These are phyloP conservation scores for fruit fly (Drosophila melanogaster) DNA, from an alignment of 1,140 invertebrate species.

Conservation along the genomic window Release_6_plus_ISO1_MT NT_037436.4:5265001-5265500, in stretches of 20 bases:
- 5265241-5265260: conserved; percentile 36
- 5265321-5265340: conserved; percentile 38
- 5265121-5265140: not conserved
- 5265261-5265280: conserved; percentile 42
- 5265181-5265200: conserved; percentile 60
- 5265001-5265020: too few species aligned
- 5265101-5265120: not conserved
- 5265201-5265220: conserved; percentile 59
- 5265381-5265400: conserved; percentile 14
- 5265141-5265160: not conserved
- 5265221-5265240: conserved; percentile 10
- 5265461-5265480: conserved; percentile 51
- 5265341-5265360: conserved; percentile 15
- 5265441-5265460: conserved; percentile 19
- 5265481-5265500: conserved; percentile 66
- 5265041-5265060: too few species aligned
- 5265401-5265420: conserved; percentile 54
- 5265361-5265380: not conserved
- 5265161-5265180: conserved; percentile 60
- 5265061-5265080: not conserved
- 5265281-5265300: conserved; percentile 75
- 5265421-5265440: conserved; percentile 26
- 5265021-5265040: too few species aligned
- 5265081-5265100: not conserved
- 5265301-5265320: conserved; percentile 63